Evolutionary conservation across 2,113 vertebrate genomes (phyloP), one percentile per base, ranked within the genome.

Genomic region (Oreochromis aureus): DNA sequence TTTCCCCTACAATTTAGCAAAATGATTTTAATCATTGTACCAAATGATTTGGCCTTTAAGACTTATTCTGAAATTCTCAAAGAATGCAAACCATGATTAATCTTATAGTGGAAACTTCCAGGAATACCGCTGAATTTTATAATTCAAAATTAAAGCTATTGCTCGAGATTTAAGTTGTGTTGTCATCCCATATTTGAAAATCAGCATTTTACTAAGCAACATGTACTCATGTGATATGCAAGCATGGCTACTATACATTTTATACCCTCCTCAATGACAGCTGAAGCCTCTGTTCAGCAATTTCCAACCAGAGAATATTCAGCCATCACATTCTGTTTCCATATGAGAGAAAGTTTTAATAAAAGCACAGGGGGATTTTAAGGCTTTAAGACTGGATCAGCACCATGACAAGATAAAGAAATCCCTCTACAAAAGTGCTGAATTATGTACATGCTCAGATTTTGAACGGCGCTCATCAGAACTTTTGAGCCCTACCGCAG

Each of bases 301-400:
- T 56, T 82, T 83, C 44, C 63, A 55, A 27, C 71, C 27, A 30
- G 66, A 39, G 58, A 76, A 82, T 82, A 85, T 83, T 83, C 44
- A 54, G 11, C 36, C 6, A 24, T 48, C 44, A 36, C 2, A 19
- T 81, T 83, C 82, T 63, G 55, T 16, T 81, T 78, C 81, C n/a
- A 85, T 44, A 18, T 91, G 87, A 89, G n/a, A 10, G 79, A 83
- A 83, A 76, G 58, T 87, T 87, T 89, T 83, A 86, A 91, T 85
- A 79, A 82, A 91, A 93, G 51, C 71, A 66, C 55, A 3, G 69
- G 51, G 71, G n/a, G 32, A 86, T 80, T 85, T 87, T 66, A 85
- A 81, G 81, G 87, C 86, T 87, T 80, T 82, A 59, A 48, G 71
- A 41, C 69, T 55, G 58, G 83, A 84, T 89, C 89, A 76, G 85